These are phyloP conservation scores for Bellardia bayeri DNA, from an alignment of 2,888 invertebrate genomes.

Conservation along the genomic window DNA sequence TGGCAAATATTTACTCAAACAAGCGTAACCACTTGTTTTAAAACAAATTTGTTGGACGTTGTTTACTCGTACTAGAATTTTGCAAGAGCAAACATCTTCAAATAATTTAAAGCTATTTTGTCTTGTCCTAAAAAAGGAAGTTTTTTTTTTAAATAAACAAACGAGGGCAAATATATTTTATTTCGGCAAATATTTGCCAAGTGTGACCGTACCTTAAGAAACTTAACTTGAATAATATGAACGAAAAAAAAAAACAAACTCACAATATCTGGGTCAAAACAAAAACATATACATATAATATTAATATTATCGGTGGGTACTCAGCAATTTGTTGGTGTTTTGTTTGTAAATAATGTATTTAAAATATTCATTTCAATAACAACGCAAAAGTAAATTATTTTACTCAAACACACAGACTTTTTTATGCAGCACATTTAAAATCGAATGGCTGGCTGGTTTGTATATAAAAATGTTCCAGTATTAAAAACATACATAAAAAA, in stretches of 20 bases:
- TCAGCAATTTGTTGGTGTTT: constrained; percentile 4
- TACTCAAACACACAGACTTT: no score
- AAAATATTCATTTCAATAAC: background rate
- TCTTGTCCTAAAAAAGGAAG: no score
- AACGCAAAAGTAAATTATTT: constrained; percentile 1
- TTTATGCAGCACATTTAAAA: no score
- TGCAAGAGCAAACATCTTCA: no score
- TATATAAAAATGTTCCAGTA: background rate
- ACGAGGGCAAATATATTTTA: no score
- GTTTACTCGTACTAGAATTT: no score
- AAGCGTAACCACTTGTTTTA: no score
- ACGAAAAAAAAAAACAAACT: background rate
- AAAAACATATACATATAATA: background rate
- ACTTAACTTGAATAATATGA: constrained; percentile 29
- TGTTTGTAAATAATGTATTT: background rate
- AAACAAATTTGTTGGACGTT: no score
- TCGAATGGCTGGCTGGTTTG: background rate
- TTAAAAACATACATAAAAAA: background rate
- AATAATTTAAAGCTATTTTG: no score
- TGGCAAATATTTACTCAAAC: no score
- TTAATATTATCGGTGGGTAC: constrained; percentile 25
- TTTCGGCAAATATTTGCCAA: no score
- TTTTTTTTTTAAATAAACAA: no score
- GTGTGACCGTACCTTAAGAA: background rate
- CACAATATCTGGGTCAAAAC: constrained; percentile 41